Evolutionary conservation across 2,113 vertebrate genomes (phyloP), one percentile per base, ranked within the genome.

Genomic region (Numenius arquata): DNA sequence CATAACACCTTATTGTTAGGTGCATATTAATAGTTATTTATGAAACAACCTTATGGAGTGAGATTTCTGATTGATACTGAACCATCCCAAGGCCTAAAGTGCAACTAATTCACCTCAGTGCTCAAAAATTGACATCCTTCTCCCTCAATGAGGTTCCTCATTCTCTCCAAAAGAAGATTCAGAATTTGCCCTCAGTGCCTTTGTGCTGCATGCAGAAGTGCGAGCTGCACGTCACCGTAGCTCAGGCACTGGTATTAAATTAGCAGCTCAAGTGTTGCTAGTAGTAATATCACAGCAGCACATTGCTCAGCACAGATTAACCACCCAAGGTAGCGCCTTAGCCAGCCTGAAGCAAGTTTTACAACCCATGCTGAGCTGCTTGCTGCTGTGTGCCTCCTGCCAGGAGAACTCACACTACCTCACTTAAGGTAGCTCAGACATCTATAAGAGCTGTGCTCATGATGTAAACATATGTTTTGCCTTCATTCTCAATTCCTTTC

Each of bases 191-290:
- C 20, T 59, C 48, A 30, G 38, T 55, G 11, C 50, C 22, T 32
- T 83, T 58, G 23, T 34, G 52, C 75, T 66, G 58, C 45, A 61
- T 66, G 58, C 45, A 61, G 78, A 59, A 18, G 4, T 73, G 55
- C 0, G 0, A 59, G 55, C 6, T 61, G 27, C 40, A 2, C 41
- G 11, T 56, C 45, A 34, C 27, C 3, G 3, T 40, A 38, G 43
- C 15, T 59, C 21, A 8, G 43, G 50, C 13, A 47, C 23, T 25
- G 66, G 14, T 45, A 25, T 50, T 43, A 83, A 80, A 61, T 65
- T 62, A 23, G 17, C 81, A 68, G 70, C 70, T 82, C 67, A 62
- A 26, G 45, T 74, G 29, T 76, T 90, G 48, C 53, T 58, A 18
- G 36, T 34, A 30, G 23, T 34, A 34, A 25, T 58, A 66, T 34